Conservation (phyloP, 64 coral and sea anemone species). For the Actinia tenebrosa region DNA sequence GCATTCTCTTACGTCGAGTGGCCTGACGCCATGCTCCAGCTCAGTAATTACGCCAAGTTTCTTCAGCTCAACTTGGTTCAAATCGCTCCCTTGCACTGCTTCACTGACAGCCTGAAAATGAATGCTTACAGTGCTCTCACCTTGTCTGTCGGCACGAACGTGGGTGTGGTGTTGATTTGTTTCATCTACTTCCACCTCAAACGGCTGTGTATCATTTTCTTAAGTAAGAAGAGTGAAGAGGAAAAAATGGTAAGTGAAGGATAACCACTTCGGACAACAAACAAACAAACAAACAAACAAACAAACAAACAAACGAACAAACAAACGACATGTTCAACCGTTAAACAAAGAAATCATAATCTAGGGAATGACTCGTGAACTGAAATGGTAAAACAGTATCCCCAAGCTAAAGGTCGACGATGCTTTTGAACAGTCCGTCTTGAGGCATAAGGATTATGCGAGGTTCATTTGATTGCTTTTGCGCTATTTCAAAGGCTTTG, state of each 20-base stretch:
- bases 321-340: too few species aligned
- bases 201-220: constrained; percentile 1
- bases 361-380: too few species aligned
- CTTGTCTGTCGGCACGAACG: constrained; percentile 34
- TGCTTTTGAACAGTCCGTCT: too few species aligned
- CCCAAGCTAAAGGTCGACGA: too few species aligned
- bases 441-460: too few species aligned
- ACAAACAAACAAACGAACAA: too few species aligned
- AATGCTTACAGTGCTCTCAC: constrained; percentile 57
- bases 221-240: neutral
- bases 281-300: too few species aligned
- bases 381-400: too few species aligned
- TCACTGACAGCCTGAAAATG: constrained; percentile 58
- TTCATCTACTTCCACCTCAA: constrained; percentile 49
- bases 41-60: constrained; percentile 65
- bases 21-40: constrained; percentile 75
- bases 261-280: neutral
- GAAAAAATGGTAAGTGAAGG: neutral
- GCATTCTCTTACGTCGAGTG: constrained; percentile 77
- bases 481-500: too few species aligned
- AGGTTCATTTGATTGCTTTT: too few species aligned
- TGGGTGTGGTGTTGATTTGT: constrained; percentile 17
- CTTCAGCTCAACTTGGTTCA: constrained; percentile 74
- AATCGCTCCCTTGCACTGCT: constrained; percentile 73
- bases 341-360: too few species aligned